These are phyloP conservation scores for Trissolcus brochymenae DNA, from an alignment of 2,888 invertebrate species.

Conservation along the genomic window DNA sequence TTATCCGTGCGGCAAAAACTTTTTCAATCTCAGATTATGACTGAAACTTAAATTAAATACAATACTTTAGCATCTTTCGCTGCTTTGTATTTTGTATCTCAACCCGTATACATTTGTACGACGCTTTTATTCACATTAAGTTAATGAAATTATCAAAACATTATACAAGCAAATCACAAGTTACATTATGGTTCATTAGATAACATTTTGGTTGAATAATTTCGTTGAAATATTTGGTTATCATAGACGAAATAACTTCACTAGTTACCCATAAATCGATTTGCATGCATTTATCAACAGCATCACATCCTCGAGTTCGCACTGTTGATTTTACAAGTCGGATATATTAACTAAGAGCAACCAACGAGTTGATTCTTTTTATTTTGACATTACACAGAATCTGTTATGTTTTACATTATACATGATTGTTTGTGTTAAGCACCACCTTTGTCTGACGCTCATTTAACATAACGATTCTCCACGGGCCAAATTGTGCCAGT, in stretches of 20 bases:
- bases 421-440: neutral
- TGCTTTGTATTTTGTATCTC: too few relatives aligned
- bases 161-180: neutral
- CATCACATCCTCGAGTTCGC: too few relatives aligned
- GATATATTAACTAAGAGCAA: neutral
- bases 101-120: neutral
- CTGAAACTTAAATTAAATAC: too few relatives aligned
- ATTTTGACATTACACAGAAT: neutral
- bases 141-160: neutral
- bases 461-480: conserved; percentile 15
- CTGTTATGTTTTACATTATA: neutral
- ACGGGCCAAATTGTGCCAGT: neutral
- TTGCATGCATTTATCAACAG: too few relatives aligned
- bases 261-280: too few relatives aligned
- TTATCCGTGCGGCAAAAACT: too few relatives aligned
- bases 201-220: neutral
- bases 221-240: neutral
- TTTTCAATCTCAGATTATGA: too few relatives aligned
- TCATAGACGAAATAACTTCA: neutral
- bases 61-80: too few relatives aligned
- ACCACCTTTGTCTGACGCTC: neutral
- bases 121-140: neutral
- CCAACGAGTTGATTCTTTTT: neutral
- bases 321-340: too few relatives aligned
- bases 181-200: conserved; percentile 1